These are phyloP conservation scores for Esox niger DNA, from an alignment of 2,113 vertebrate species.

Conservation along the genomic window DNA sequence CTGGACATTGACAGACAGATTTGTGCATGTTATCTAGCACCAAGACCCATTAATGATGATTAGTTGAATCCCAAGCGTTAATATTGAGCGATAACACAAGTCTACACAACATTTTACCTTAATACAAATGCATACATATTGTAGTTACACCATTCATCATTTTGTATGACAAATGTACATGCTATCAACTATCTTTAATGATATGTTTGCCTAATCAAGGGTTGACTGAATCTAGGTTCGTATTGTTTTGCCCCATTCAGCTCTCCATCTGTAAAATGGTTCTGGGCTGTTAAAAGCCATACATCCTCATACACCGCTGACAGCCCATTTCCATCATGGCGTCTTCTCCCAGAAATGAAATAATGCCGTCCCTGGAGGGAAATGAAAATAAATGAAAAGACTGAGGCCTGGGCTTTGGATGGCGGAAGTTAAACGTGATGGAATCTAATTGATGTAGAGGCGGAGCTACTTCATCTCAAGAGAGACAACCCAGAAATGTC, in stretches of 20 bases:
- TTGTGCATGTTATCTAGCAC: too few relatives aligned
- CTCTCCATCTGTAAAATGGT: constrained; percentile 29
- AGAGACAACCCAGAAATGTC: constrained; percentile 52
- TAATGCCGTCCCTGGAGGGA: constrained; percentile 50
- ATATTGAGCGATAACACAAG: too few relatives aligned
- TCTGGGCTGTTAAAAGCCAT: constrained; percentile 30
- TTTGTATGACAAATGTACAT: background rate
- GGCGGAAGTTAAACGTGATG: constrained; percentile 54
- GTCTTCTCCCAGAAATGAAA: constrained; percentile 52
- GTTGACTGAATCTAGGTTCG: constrained; percentile 22
- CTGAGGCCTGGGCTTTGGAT: constrained; percentile 21
- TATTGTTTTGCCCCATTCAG: constrained; percentile 13
- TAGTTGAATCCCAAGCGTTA: too few relatives aligned
- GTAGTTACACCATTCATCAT: too few relatives aligned
- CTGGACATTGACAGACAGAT: too few relatives aligned
- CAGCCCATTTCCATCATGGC: constrained; percentile 57
- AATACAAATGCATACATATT: too few relatives aligned
- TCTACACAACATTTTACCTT: too few relatives aligned
- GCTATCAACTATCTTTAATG: background rate
- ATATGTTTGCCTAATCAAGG: background rate
- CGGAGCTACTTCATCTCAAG: constrained; percentile 37
- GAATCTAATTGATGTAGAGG: constrained; percentile 58
- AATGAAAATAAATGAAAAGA: constrained; percentile 59
- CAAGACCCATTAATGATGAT: too few relatives aligned
- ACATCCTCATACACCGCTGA: constrained; percentile 45